Evolutionary conservation across 2,888 invertebrate genomes (phyloP).

Genomic region (Branchipolynoe longqiensis): DNA sequence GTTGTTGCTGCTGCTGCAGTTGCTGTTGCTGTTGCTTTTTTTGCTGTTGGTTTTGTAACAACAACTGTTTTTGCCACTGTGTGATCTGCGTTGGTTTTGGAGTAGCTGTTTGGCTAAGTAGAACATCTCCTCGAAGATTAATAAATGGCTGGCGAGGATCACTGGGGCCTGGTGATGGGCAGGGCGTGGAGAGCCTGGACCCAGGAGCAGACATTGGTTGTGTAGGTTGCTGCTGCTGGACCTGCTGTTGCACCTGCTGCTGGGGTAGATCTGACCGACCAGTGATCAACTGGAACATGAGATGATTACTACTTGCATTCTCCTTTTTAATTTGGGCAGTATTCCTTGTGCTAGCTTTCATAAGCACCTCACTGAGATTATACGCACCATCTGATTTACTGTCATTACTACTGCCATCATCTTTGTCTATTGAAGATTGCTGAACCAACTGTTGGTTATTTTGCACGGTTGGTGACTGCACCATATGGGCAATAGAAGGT

Average conservation of each 20-base stretch:
- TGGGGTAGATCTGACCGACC: not conserved
- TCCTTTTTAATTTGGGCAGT: not conserved
- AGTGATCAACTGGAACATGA: slow-evolving; percentile 30
- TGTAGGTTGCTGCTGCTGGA: slow-evolving; percentile 7
- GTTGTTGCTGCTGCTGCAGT: slow-evolving; percentile 44
- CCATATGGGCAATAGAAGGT: slow-evolving; percentile 58
- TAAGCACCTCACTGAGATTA: slow-evolving; percentile 37
- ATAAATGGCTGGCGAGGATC: slow-evolving; percentile 50
- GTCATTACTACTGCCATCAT: slow-evolving; percentile 17
- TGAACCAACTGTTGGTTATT: not conserved
- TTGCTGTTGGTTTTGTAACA: slow-evolving; percentile 10
- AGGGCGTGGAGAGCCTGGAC: slow-evolving; percentile 27
- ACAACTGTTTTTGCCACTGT: slow-evolving; percentile 34
- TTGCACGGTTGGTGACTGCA: slow-evolving; percentile 21
- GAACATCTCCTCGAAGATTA: slow-evolving; percentile 41
- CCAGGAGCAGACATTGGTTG: not conserved
- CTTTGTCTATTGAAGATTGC: not conserved
- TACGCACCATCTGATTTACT: slow-evolving; percentile 49
- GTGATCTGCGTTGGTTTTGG: slow-evolving; percentile 26
- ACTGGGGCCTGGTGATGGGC: slow-evolving; percentile 16
- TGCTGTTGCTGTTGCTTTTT: slow-evolving; percentile 40
- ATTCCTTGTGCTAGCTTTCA: no score
- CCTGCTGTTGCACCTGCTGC: slow-evolving; percentile 20
- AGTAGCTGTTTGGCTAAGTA: slow-evolving; percentile 34
- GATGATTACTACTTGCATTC: not conserved